phyloP scores from a whole-genome alignment of 2,113 vertebrate species.

The Oreochromis spilurus region DNA sequence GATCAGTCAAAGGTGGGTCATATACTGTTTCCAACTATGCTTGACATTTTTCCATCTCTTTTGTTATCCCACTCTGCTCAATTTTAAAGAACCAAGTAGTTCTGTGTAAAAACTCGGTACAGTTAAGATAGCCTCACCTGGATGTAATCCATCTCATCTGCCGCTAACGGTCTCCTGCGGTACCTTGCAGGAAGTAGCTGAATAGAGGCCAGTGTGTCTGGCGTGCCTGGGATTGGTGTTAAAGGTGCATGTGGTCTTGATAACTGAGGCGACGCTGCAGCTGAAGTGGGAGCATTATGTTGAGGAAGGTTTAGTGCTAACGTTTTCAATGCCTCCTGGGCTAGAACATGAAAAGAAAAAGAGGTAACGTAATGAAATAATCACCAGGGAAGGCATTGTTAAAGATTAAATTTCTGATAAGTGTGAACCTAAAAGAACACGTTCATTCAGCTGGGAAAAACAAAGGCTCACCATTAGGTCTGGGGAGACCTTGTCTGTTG shows the following conservation, averaged over 20 bases:
- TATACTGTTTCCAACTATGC: not conserved
- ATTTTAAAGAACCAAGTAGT: not conserved
- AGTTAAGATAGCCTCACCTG: conserved; percentile 54
- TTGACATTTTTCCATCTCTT: accelerated
- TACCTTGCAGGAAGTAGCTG: conserved; percentile 68
- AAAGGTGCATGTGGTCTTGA: conserved; percentile 38
- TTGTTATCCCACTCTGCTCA: not conserved
- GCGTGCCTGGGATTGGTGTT: conserved; percentile 48
- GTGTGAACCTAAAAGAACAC: not conserved
- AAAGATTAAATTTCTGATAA: not conserved
- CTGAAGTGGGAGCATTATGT: conserved; percentile 18
- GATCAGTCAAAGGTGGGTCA: not conserved
- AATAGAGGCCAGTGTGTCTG: conserved; percentile 65
- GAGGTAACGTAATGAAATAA: not conserved
- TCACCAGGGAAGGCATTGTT: not conserved
- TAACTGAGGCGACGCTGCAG: conserved; percentile 8
- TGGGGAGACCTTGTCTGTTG: conserved; percentile 45
- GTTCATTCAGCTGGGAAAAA: not conserved
- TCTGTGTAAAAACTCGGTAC: not conserved
- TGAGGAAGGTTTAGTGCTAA: conserved; percentile 30
- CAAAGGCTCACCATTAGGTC: conserved; percentile 66
- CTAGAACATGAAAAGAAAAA: conserved; percentile 12
- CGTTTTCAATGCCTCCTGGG: conserved; percentile 61
- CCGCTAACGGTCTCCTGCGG: conserved; percentile 62
- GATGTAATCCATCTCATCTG: conserved; percentile 76